Conservation (phyloP, 2,797 vertebrate species). For the Coregonus ussuriensis region DNA sequence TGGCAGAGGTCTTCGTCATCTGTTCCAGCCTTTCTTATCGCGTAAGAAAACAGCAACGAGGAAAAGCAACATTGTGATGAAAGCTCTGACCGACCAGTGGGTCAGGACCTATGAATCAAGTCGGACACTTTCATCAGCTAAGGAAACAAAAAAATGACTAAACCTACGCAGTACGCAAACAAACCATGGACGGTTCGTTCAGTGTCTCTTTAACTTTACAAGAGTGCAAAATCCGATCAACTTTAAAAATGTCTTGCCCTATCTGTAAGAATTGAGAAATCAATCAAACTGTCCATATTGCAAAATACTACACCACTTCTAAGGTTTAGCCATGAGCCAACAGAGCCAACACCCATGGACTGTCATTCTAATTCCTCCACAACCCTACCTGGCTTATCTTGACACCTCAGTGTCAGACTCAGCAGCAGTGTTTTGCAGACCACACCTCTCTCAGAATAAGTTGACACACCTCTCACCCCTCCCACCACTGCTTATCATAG, state of each 20-base stretch:
- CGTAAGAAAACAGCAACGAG: background rate
- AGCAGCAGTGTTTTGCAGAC: background rate
- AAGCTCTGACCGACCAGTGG: background rate
- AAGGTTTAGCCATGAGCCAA: background rate
- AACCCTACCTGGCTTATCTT: background rate
- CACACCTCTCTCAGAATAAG: background rate
- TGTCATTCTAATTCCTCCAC: background rate
- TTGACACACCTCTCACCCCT: background rate
- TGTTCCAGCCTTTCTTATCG: background rate
- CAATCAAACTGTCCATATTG: background rate
- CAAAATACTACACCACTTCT: background rate
- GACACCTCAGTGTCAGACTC: background rate
- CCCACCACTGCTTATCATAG: background rate
- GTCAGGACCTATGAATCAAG: background rate
- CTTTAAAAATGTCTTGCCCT: background rate
- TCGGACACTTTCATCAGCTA: background rate
- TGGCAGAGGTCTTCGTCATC: background rate
- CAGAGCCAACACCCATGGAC: background rate
- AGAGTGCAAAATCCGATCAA: background rate
- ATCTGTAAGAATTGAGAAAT: background rate
- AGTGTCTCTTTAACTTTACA: background rate
- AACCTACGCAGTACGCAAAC: no score
- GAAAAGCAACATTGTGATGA: background rate
- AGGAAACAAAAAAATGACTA: background rate
- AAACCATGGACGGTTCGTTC: no score